Conservation (phyloP, 1,140 invertebrate species). For the Batillaria attramentaria region DNA sequence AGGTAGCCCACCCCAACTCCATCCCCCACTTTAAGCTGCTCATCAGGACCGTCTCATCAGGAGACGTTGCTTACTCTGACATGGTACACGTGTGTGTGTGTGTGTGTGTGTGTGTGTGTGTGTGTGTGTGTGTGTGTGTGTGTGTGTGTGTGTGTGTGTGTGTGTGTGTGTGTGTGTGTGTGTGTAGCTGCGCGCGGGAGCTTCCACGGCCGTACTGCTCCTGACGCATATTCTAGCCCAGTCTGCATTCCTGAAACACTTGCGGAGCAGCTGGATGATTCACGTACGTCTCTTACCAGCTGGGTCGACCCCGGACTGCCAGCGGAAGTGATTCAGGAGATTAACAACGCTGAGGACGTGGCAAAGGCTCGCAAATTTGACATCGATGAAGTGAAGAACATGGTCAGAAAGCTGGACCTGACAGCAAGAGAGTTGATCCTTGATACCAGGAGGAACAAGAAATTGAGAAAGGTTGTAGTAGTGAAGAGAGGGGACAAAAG, state of each 20-base stretch:
- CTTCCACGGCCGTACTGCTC: not conserved
- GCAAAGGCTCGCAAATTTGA: no score
- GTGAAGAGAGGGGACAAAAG: no score
- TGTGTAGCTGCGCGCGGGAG: not conserved
- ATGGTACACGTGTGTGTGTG: not conserved
- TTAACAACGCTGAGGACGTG: no score
- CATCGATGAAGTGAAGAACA: no score
- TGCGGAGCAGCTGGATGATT: no score
- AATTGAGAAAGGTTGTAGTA: no score
- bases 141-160: constrained; percentile 13
- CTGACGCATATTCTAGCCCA: no score
- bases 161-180: constrained; percentile 6
- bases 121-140: constrained; percentile 11
- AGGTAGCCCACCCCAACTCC: not conserved
- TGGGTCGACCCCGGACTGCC: not conserved
- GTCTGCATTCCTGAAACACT: no score
- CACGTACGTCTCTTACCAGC: no score
- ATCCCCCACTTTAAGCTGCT: not conserved
- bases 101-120: not conserved
- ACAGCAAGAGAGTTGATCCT: no score
- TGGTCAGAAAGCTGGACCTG: no score
- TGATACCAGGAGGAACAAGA: no score
- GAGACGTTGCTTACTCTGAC: not conserved
- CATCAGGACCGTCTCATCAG: not conserved
- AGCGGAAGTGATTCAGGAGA: not conserved